phyloP scores from a whole-genome alignment of 1,140 invertebrate species.

The Heliconius eleuchia region DNA sequence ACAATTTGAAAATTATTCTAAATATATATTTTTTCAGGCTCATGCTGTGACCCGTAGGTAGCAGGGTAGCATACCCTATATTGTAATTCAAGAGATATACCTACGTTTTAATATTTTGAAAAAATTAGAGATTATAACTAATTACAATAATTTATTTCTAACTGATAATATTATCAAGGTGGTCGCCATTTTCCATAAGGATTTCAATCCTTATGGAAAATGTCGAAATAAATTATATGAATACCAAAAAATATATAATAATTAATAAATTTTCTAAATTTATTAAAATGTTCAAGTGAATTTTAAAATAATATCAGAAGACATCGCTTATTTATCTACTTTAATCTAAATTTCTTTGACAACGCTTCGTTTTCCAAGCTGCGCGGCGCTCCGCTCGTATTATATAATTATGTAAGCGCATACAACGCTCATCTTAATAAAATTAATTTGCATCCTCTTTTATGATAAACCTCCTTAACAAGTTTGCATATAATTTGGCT shows the following conservation, averaged over 20 bases:
- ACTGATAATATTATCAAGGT: too few species aligned
- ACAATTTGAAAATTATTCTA: too few species aligned
- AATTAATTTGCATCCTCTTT: slow-evolving; percentile 43
- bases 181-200: too few species aligned
- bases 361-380: slow-evolving; percentile 29
- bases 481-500: slow-evolving; percentile 35
- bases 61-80: too few species aligned
- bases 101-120: too few species aligned
- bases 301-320: slow-evolving; percentile 31
- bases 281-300: slow-evolving; percentile 2
- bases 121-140: too few species aligned
- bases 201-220: neutral
- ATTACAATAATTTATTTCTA: too few species aligned
- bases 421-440: slow-evolving; percentile 44
- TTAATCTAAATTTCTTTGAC: slow-evolving; percentile 39
- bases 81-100: too few species aligned
- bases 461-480: slow-evolving; percentile 36
- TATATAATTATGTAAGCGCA: slow-evolving; percentile 46
- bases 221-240: too few species aligned
- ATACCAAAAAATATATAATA: too few species aligned
- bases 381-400: slow-evolving; percentile 28
- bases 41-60: too few species aligned
- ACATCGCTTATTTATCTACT: slow-evolving; percentile 34
- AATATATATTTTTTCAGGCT: too few species aligned
- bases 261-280: neutral